Percentiles rank a stretch among this genome's conserved stretches.
These are phyloP conservation scores for Thymelicus sylvestris DNA, from an alignment of 2,888 invertebrate species.

Conservation along the genomic window DNA sequence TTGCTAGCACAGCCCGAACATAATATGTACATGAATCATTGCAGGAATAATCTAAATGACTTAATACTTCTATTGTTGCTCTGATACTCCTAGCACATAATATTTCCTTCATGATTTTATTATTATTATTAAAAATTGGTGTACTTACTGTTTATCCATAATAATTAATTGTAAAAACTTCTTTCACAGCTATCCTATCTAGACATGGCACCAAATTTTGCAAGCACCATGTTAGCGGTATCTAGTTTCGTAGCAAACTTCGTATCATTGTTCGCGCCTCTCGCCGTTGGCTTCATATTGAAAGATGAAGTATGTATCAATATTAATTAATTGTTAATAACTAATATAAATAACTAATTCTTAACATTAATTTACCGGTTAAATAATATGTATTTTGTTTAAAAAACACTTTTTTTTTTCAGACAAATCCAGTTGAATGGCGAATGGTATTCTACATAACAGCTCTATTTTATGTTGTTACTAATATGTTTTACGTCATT, in stretches of 20 bases:
- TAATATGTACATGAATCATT: too few relatives aligned
- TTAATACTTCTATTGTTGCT: too few relatives aligned
- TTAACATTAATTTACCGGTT: too few relatives aligned
- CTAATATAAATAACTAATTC: too few relatives aligned
- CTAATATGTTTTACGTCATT: slow-evolving; percentile 86
- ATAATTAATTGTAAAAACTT: slow-evolving; percentile 53
- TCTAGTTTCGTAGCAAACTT: slow-evolving; percentile 89
- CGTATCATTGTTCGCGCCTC: slow-evolving; percentile 89
- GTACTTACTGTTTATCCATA: too few relatives aligned
- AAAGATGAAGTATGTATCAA: slow-evolving; percentile 82
- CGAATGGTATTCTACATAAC: slow-evolving; percentile 88
- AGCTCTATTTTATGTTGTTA: slow-evolving; percentile 86
- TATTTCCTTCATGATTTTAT: too few relatives aligned
- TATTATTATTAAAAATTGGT: not conserved
- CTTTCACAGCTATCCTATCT: slow-evolving; percentile 88
- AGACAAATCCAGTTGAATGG: slow-evolving; percentile 87
- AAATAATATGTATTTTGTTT: too few relatives aligned
- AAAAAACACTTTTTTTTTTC: slow-evolving; percentile 42
- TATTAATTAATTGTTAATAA: too few relatives aligned
- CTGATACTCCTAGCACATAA: too few relatives aligned
- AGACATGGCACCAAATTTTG: slow-evolving; percentile 91
- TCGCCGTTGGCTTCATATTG: slow-evolving; percentile 87
- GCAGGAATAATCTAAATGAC: too few relatives aligned
- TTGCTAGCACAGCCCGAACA: too few relatives aligned
- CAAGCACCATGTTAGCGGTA: slow-evolving; percentile 91